These are phyloP conservation scores for Callipepla californica DNA, from an alignment of 2,113 vertebrate genomes.

Conservation along the genomic window DNA sequence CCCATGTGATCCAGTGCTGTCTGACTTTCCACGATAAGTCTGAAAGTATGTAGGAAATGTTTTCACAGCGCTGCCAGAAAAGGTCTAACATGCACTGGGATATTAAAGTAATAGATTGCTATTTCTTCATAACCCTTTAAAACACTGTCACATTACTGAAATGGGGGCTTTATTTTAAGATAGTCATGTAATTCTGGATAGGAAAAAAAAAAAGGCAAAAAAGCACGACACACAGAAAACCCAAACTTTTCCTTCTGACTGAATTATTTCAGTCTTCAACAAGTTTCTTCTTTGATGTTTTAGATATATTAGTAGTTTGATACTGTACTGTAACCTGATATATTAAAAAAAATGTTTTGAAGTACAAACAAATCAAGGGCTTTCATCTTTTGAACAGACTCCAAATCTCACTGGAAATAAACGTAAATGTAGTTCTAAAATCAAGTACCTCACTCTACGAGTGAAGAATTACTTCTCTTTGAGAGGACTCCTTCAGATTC, in stretches of 20 bases:
- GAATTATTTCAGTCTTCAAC: neutral
- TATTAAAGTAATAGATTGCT: conserved; percentile 38
- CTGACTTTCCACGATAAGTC: conserved; percentile 81
- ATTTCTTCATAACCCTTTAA: conserved; percentile 19
- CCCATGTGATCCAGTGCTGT: conserved; percentile 77
- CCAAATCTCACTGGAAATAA: neutral
- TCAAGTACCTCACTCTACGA: neutral
- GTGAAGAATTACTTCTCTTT: neutral
- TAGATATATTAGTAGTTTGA: neutral
- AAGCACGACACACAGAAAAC: neutral
- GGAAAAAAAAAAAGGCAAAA: neutral
- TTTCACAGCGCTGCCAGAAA: conserved; percentile 70
- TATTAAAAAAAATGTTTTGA: neutral
- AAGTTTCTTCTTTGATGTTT: neutral
- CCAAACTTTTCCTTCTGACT: neutral
- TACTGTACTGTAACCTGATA: neutral
- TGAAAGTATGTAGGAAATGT: conserved; percentile 82
- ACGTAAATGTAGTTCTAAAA: neutral
- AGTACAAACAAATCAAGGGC: neutral
- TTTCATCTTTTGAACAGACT: neutral
- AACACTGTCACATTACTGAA: neutral
- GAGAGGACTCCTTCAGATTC: neutral
- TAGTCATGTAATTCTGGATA: neutral
- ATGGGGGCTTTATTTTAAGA: neutral
- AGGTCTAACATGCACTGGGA: conserved; percentile 51